Evolutionary conservation across 2,113 vertebrate genomes (phyloP).

Genomic region (Misgurnus anguillicaudatus): DNA sequence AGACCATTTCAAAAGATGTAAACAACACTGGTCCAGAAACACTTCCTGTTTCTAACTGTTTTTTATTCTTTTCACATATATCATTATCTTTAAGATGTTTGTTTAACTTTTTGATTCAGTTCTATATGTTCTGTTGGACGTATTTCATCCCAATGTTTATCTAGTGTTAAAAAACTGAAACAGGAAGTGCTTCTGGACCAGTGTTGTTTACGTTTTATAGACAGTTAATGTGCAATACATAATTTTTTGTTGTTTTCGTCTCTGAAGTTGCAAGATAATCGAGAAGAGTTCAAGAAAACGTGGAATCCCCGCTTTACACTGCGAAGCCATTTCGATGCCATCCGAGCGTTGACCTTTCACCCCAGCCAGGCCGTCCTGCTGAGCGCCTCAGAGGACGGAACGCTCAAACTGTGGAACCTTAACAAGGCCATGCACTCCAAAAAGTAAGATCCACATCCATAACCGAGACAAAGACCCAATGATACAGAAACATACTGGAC

Average conservation of each 20-base stretch:
- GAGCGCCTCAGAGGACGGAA: conserved; percentile 87
- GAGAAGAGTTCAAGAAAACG: conserved; percentile 87
- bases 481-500: background rate
- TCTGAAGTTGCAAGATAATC: conserved; percentile 81
- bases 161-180: too few species aligned
- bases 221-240: too few species aligned
- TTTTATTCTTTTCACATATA: too few species aligned
- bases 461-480: background rate
- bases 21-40: too few species aligned
- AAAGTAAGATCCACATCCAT: conserved; percentile 74
- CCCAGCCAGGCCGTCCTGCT: conserved; percentile 84
- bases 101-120: too few species aligned
- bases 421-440: conserved; percentile 88
- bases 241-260: background rate
- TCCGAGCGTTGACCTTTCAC: conserved; percentile 87
- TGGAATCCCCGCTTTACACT: conserved; percentile 92
- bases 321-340: conserved; percentile 89
- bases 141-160: too few species aligned
- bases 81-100: too few species aligned
- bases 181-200: too few species aligned
- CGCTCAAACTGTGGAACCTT: conserved; percentile 91
- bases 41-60: too few species aligned
- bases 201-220: too few species aligned
- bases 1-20: too few species aligned
- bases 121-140: too few species aligned